Percentiles rank a stretch among this genome's conserved stretches.
phyloP scores from a whole-genome alignment of 2,888 invertebrate species.

The Hymenopus coronatus region DNA sequence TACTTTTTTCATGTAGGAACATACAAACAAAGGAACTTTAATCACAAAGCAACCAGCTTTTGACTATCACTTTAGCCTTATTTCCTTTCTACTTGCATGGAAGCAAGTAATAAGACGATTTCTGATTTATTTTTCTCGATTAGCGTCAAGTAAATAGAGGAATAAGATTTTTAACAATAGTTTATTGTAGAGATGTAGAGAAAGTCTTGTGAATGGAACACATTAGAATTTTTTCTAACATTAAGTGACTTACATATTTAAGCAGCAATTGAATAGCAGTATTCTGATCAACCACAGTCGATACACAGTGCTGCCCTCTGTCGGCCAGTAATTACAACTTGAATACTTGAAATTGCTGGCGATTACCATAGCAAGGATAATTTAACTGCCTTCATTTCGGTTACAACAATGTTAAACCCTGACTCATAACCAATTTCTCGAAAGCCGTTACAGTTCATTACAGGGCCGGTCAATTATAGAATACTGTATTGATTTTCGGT shows the following conservation, averaged over 20 bases:
- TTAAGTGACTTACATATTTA: background rate
- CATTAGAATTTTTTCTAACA: too few relatives aligned
- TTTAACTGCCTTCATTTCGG: background rate
- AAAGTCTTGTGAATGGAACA: too few relatives aligned
- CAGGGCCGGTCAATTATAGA: background rate
- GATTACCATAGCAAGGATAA: background rate
- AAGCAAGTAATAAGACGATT: too few relatives aligned
- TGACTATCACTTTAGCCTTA: too few relatives aligned
- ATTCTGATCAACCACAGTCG: background rate
- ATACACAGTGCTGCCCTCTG: background rate
- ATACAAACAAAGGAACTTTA: too few relatives aligned
- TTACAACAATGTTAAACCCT: background rate
- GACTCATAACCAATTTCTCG: background rate
- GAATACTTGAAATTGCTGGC: background rate
- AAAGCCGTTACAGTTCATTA: background rate
- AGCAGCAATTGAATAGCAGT: background rate
- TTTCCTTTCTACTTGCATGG: too few relatives aligned
- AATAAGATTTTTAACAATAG: too few relatives aligned
- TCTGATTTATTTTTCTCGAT: too few relatives aligned
- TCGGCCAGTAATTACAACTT: background rate
- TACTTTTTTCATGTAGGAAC: too few relatives aligned
- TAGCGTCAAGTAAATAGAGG: too few relatives aligned
- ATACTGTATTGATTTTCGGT: background rate
- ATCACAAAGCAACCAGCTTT: too few relatives aligned
- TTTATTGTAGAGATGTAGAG: too few relatives aligned